Evolutionary conservation across 1,140 invertebrate genomes (phyloP), one percentile per base, ranked within the genome.

Genomic region (Carcinoscorpius rotundicauda): DNA sequence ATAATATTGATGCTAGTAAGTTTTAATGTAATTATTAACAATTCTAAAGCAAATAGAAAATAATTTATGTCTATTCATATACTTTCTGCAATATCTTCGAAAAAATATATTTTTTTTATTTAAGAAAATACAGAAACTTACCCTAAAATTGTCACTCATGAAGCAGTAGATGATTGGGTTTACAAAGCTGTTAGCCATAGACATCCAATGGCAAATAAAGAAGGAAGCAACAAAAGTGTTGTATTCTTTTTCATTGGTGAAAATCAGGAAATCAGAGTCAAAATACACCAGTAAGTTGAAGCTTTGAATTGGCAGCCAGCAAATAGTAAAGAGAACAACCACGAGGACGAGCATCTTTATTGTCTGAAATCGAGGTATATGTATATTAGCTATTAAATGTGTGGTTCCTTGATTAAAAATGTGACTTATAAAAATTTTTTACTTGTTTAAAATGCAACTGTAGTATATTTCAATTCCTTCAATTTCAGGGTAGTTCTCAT

Each of bases 151-250:
- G 52, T 85, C 83, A 52, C 88, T 91, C 82, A 93, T 88, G 71
- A 91, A 83, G 73, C 89, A 92, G 75, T 93, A 93, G 4, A 93
- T 85, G 58, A 93, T 83, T 0, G 91, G 91, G 75, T 94, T 93
- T 67, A 92, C 83, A 49, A 88, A 89, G 6, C 86, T 88, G 76
- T 91, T 91, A 4, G 85, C 78, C 78, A 82, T 82, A 49, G 81
- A 80, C 5, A 82, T 68, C 79, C 80, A 82, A 69, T 82, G 79
- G 62, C 77, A 79, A 50, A 72, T 68, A 68, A 80, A 80, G 69
- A 79, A 82, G 8, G 73, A 73, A 49, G 74, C 68, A 10, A 72
- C 75, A 71, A 76, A 78, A 6, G 71, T 9, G 5, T 69, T 60
- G 61, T 11, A 73, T 65, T 69, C 75, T 68, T 6, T 72, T 70